phyloP scores from a whole-genome alignment of 2,113 vertebrate genomes.

The Clarias batrachus region DNA sequence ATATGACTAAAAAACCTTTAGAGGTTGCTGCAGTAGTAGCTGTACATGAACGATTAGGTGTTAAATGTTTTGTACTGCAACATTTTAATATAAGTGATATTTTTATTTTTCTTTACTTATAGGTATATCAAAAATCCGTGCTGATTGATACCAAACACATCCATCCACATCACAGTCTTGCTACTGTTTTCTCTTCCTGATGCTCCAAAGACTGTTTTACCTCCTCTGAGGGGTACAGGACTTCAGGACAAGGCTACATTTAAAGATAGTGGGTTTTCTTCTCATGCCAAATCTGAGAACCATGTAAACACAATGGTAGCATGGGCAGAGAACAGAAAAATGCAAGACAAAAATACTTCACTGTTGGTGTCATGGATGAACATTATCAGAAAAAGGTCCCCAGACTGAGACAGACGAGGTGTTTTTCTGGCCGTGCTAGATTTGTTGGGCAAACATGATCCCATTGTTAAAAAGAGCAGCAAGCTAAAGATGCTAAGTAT shows the following conservation, averaged over 20 bases:
- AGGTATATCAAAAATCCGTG: too few relatives aligned
- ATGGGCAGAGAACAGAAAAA: conserved; percentile 36
- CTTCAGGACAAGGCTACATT: neutral
- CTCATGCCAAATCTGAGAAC: conserved; percentile 43
- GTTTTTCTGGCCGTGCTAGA: conserved; percentile 43
- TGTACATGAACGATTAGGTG: too few relatives aligned
- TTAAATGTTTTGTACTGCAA: too few relatives aligned
- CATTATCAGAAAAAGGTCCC: conserved; percentile 13
- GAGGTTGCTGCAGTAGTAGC: too few relatives aligned
- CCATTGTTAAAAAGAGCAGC: conserved; percentile 24
- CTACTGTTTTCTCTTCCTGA: too few relatives aligned
- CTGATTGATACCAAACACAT: too few relatives aligned
- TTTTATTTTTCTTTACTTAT: too few relatives aligned
- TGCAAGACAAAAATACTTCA: conserved; percentile 26
- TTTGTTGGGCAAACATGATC: conserved; percentile 39
- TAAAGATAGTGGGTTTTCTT: conserved; percentile 40
- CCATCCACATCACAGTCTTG: too few relatives aligned
- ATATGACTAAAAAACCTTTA: too few relatives aligned
- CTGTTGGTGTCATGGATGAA: neutral
- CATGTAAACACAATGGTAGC: conserved; percentile 44
- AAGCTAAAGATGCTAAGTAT: conserved; percentile 44
- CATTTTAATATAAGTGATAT: too few relatives aligned
- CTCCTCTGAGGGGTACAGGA: too few relatives aligned
- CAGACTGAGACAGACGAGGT: conserved; percentile 15
- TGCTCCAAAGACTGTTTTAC: too few relatives aligned